A percentile compares a stretch with the other conserved stretches of the same genome.
These are phyloP conservation scores for Lamellibrachia columna DNA, from an alignment of 2,888 invertebrate genomes.

Conservation along the genomic window DNA sequence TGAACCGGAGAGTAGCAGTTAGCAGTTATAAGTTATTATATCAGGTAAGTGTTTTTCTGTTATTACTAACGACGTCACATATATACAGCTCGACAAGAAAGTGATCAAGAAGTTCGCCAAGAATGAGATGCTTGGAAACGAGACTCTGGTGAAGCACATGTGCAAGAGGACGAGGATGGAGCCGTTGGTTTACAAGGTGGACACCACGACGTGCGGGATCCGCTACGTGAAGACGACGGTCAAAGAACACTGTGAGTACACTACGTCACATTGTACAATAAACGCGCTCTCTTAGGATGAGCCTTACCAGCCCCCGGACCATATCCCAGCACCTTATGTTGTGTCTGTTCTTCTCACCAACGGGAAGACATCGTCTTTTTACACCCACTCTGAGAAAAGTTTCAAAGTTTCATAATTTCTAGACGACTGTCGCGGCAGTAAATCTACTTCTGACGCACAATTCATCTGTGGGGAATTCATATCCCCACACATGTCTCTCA, in stretches of 20 bases:
- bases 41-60: too few species aligned
- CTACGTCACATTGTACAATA: neutral
- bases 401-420: too few species aligned
- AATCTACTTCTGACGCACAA: too few species aligned
- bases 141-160: constrained; percentile 18
- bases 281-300: too few species aligned
- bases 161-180: neutral
- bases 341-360: too few species aligned
- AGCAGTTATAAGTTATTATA: neutral
- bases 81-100: neutral
- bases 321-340: too few species aligned
- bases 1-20: neutral
- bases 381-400: too few species aligned
- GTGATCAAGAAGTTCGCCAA: constrained; percentile 23
- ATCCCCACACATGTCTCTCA: too few species aligned
- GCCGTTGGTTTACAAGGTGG: neutral
- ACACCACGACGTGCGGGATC: neutral
- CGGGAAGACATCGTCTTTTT: too few species aligned
- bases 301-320: too few species aligned
- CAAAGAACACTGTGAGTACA: constrained; percentile 14
- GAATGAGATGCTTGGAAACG: constrained; percentile 8
- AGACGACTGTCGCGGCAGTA: too few species aligned
- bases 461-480: too few species aligned
- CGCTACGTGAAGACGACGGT: constrained; percentile 18
- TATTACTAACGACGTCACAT: neutral